Conservation (phyloP, 2,888 invertebrate genomes). For the Cenopis cana region DNA sequence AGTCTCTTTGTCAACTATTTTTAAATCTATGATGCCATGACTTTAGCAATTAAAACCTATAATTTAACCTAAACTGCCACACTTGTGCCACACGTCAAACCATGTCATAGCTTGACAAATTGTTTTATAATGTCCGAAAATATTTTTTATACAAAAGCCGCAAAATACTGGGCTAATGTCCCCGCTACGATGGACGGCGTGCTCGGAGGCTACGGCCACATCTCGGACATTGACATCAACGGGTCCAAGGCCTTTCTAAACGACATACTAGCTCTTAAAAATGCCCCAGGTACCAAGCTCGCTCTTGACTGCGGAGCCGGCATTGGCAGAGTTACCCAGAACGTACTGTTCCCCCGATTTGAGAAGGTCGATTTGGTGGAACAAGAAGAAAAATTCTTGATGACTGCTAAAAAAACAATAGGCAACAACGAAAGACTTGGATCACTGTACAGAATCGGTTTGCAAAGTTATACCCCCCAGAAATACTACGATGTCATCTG, state of each 20-base stretch:
- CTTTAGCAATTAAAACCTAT: slow-evolving; percentile 4
- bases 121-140: slow-evolving; percentile 57
- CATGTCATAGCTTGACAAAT: slow-evolving; percentile 37
- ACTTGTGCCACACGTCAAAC: slow-evolving; percentile 39
- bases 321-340: slow-evolving; percentile 96
- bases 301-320: slow-evolving; percentile 99
- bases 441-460: slow-evolving; percentile 87
- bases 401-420: slow-evolving; percentile 86
- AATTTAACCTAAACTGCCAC: slow-evolving; percentile 44
- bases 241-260: slow-evolving; percentile 93
- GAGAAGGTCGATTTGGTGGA: slow-evolving; percentile 95
- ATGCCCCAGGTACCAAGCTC: slow-evolving; percentile 82
- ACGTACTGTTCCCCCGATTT: slow-evolving; percentile 92
- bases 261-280: slow-evolving; percentile 68
- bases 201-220: slow-evolving; percentile 95
- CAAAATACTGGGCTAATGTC: slow-evolving; percentile 94
- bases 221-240: slow-evolving; percentile 93
- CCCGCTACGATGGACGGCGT: slow-evolving; percentile 96
- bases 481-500: slow-evolving; percentile 96
- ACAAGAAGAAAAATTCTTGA: slow-evolving; percentile 93
- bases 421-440: slow-evolving; percentile 85
- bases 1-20: not conserved
- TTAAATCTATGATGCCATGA: slow-evolving; percentile 19
- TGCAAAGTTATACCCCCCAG: slow-evolving; percentile 94
- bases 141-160: slow-evolving; percentile 89